Conservation (phyloP, 53 echinoderm and acorn worm species). For the Patiria pectinifera region DNA sequence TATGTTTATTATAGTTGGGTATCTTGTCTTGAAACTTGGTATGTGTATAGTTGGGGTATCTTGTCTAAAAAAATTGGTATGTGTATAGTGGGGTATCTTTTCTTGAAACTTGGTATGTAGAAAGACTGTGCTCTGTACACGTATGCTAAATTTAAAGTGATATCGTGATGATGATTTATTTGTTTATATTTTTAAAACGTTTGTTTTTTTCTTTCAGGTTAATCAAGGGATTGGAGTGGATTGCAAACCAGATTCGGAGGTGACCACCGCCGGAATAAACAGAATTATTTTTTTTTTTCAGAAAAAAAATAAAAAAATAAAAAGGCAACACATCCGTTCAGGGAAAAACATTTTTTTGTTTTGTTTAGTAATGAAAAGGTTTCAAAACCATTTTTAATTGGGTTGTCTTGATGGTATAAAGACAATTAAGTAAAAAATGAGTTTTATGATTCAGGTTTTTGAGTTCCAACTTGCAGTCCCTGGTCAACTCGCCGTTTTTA, state of each 20-base stretch:
- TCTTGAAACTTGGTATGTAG: too few relatives aligned
- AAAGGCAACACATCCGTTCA: neutral
- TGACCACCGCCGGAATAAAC: slow-evolving; percentile 64
- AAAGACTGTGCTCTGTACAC: too few relatives aligned
- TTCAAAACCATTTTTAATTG: neutral
- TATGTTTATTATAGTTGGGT: too few relatives aligned
- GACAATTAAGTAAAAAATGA: too few relatives aligned
- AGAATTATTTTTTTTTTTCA: neutral
- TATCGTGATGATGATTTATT: neutral
- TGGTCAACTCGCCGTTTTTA: too few relatives aligned
- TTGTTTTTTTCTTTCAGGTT: slow-evolving; percentile 65
- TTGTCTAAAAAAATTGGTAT: too few relatives aligned
- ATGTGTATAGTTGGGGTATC: too few relatives aligned
- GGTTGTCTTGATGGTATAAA: neutral
- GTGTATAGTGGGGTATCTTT: too few relatives aligned
- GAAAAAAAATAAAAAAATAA: neutral
- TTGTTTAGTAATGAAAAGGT: too few relatives aligned
- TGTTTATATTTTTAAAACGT: neutral
- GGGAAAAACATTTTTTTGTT: neutral
- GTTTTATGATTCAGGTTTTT: too few relatives aligned
- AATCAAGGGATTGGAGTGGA: slow-evolving; percentile 94
- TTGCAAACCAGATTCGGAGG: slow-evolving; percentile 88
- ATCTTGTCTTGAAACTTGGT: too few relatives aligned
- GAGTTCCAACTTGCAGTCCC: too few relatives aligned
- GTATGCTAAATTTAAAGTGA: neutral